Base-by-base conservation (phyloP, 2,797 vertebrate species). In the Chloroceryle inda region DNA sequence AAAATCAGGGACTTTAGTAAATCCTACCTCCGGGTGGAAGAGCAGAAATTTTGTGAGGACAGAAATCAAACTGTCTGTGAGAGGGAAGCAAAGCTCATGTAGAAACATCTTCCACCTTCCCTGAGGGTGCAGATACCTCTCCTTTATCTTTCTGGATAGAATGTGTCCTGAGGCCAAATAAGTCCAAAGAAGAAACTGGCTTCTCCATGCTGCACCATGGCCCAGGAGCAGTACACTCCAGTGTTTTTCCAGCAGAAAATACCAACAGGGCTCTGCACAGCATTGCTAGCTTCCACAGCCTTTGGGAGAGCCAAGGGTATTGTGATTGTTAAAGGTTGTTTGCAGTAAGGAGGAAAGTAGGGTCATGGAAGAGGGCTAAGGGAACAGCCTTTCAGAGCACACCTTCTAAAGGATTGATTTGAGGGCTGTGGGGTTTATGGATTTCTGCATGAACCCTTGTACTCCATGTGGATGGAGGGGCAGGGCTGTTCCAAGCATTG, bases 191-290 rank as follows among this genome's bases (percentile, higher is more conserved):
- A 61, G 47, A n/a, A 62, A 17, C 19, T n/a, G 22, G 1, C 1
- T 21, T 38, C 35, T 62, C 47, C 35, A 9, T 0, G 1, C 0
- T 4, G 14, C 15, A 27, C 23, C 0, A 1, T 31, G 19, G 26
- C 13, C 29, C 23, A 42, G 18, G 19, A 91, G 5, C 13, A 68
- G 37, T 68, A 58, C 6, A 31, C 15, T 9, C 9, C 2, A 11
- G 45, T 45, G 55, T 64, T 87, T 80, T 80, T 44, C 72, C 49
- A 71, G 31, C 15, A 72, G 58, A 78, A 91, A 84, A 56, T 1
- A 21, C 26, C n/a, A 58, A 7, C 0, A 23, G 50, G 35, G 9
- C 26, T 62, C 50, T 47, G 50, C 35, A 52, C 8, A 38, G 37
- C 33, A 49, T 18, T 58, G 16, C 27, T n/a, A 72, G 4, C 9